Conservation (phyloP, 2,113 vertebrate genomes). For the Lycocorax pyrrhopterus region DNA sequence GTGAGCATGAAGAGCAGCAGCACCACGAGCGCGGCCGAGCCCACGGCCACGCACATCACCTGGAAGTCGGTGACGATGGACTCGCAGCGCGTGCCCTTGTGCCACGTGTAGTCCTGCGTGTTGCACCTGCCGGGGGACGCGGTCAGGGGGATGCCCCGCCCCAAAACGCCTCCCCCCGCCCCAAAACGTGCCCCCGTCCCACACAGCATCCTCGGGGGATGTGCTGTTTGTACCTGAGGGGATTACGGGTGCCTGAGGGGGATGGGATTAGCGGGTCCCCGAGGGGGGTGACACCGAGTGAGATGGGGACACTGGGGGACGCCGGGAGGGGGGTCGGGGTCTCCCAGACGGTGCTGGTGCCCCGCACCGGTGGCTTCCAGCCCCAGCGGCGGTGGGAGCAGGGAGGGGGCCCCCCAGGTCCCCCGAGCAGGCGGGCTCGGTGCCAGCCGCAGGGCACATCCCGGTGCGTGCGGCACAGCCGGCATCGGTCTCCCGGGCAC, state of each 20-base stretch:
- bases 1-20: slow-evolving; percentile 98
- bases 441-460: background rate
- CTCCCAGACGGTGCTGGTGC: accelerated
- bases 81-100: slow-evolving; percentile 94
- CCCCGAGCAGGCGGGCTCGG: background rate
- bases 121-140: slow-evolving; percentile 80
- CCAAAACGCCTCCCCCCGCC: accelerated
- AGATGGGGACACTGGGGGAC: background rate
- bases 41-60: slow-evolving; percentile 94
- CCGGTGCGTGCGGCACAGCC: background rate
- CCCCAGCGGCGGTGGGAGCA: background rate
- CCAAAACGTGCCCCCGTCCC: background rate
- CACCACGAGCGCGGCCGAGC: slow-evolving; percentile 86
- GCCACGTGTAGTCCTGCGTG: slow-evolving; percentile 98
- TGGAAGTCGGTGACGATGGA: slow-evolving; percentile 97
- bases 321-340: accelerated
- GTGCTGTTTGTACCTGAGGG: background rate
- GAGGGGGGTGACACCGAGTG: background rate
- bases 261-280: background rate
- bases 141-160: background rate
- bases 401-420: background rate
- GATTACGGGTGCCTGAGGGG: too few relatives aligned
- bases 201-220: background rate
- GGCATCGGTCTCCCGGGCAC: background rate
- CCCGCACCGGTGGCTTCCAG: background rate